Evolutionary conservation across 2,113 vertebrate species (phyloP), one percentile per base, ranked within the genome.

Genomic region (Eptatretus burgeri): DNA sequence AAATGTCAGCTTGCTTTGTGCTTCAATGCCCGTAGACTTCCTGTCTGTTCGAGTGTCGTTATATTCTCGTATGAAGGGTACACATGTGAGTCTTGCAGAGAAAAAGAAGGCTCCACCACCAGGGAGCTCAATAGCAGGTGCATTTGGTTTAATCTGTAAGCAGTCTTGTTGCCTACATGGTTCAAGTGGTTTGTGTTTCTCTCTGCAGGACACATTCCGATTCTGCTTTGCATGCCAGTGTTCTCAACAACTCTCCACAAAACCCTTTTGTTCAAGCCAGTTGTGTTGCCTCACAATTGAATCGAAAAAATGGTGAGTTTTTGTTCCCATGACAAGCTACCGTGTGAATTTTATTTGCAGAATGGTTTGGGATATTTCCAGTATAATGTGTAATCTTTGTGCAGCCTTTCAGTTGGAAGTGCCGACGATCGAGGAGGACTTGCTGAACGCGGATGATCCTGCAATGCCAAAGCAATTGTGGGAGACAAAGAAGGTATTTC

Each of bases 181-280:
- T 41, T 41, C 27, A 41, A 41, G 27, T 41, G 27, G 27, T 41
- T 41, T 41, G 27, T 7, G 27, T 20, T 10, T 60, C 12, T 60
- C 20, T 60, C 56, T 60, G 10, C 20, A 60, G 56, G 56, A n/a
- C n/a, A 17, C n/a, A 60, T 13, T 60, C 56, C 10, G 56, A 60
- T 12, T 60, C 56, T 60, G 56, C 56, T 13, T 20, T 60, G 13
- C 56, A 60, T 60, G 56, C 56, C 56, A 60, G 56, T 60, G 56
- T 60, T n/a, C n/a, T 60, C n/a, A 60, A 60, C 56, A 60, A n/a
- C n/a, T 17, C n/a, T 60, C 56, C 56, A 17, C 56, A 60, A 60
- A 10, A 60, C 20, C 56, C n/a, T n/a, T 60, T 60, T 60, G 56
- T 60, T 20, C n/a, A n/a, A 60, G n/a, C n/a, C n/a, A 60, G 20